Evolutionary conservation across 2,888 invertebrate genomes (phyloP).

Genomic region (Elysia crispata): DNA sequence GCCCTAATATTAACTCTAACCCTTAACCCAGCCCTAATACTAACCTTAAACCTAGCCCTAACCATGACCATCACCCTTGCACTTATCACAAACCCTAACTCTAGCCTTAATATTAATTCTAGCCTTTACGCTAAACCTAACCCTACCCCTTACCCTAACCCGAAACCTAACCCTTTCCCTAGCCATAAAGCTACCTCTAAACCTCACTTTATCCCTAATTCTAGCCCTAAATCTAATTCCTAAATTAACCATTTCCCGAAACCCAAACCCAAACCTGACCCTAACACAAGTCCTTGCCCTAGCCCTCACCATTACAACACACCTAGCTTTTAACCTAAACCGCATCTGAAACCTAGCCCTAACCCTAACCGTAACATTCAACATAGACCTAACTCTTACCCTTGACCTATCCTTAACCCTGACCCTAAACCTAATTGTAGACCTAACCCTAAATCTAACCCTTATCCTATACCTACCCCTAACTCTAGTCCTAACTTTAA

Average conservation of each 20-base stretch:
- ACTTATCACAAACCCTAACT: conserved; percentile 6
- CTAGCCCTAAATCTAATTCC: neutral
- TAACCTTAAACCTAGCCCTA: neutral
- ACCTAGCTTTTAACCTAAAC: neutral
- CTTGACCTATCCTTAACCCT: neutral
- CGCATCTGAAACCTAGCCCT: neutral
- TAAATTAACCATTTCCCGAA: too few species aligned
- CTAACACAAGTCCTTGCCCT: neutral
- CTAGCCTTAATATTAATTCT: neutral
- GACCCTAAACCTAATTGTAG: neutral
- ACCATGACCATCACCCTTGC: neutral
- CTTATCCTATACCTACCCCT: neutral
- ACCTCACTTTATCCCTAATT: neutral
- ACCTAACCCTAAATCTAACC: neutral
- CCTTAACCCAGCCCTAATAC: neutral
- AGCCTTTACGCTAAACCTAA: conserved; percentile 9
- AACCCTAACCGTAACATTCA: neutral
- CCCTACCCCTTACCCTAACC: conserved; percentile 18
- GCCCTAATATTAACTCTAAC: neutral
- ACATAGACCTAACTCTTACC: neutral
- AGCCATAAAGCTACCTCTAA: neutral
- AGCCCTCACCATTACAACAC: neutral
- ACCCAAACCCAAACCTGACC: neutral
- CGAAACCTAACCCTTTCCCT: neutral
- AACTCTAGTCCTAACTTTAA: neutral